These are phyloP conservation scores for Trachelipus rathkii DNA, from an alignment of 1,140 invertebrate species.

Conservation along the genomic window DNA sequence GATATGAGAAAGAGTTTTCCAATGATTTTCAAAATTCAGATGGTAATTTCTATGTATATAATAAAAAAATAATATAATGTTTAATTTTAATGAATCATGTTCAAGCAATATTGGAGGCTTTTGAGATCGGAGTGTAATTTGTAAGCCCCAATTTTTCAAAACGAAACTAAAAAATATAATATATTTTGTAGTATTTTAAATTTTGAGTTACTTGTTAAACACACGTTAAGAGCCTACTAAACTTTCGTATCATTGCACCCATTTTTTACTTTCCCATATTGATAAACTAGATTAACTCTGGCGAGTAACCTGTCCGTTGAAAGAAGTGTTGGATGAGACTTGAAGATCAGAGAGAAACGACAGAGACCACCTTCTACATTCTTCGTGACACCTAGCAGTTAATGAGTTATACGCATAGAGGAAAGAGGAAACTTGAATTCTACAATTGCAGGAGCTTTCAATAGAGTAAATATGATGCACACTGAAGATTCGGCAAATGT, in stretches of 20 bases:
- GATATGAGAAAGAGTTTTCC: background rate
- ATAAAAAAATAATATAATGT: no score
- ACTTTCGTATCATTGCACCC: no score
- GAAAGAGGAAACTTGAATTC: background rate
- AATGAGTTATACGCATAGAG: background rate
- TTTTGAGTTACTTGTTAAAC: no score
- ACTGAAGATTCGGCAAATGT: constrained; percentile 14
- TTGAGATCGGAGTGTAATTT: no score
- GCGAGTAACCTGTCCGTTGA: background rate
- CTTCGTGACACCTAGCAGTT: background rate
- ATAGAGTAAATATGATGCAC: background rate
- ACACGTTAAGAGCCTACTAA: no score
- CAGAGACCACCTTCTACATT: background rate
- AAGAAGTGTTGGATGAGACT: constrained; percentile 8
- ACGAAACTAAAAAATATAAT: no score
- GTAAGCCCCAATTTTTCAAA: no score
- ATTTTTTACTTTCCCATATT: no score
- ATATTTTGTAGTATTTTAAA: no score
- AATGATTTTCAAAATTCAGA: background rate
- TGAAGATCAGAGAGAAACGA: background rate
- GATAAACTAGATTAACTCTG: background rate
- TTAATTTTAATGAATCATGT: no score
- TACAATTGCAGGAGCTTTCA: background rate
- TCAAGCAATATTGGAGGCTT: no score
- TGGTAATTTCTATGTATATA: background rate